Base-by-base conservation (phyloP, 2,797 vertebrate species). In the Poecilia wingei region DNA sequence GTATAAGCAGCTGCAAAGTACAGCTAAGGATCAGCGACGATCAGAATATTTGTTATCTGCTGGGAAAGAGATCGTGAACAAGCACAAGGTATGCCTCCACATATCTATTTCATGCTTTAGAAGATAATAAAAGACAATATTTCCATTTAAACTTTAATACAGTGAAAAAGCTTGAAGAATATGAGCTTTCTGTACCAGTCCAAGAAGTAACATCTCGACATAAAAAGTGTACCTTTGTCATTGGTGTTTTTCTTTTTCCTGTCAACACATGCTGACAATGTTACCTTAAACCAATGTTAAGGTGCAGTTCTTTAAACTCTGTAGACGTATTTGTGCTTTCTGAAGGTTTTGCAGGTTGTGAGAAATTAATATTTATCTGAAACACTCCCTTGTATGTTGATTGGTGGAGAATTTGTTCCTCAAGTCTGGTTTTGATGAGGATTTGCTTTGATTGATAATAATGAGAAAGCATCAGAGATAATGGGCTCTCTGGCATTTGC, bases 401-500 rank as follows among this genome's bases (percentile, higher is more conserved):
- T 79, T 25, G 7, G 39, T n/a, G 47, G 41, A 33, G n/a, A 73
- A 61, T 69, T 57, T 61, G 49, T 57, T 71, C 16, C 22, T 28
- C 9, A 69, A 31, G 76, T 59, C 73, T 73, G 13, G 72, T 49
- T 72, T 46, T 55, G 76, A 74, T 3, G 69, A 75, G 66, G 75
- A 85, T 76, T 72, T 45, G 43, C 53, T 77, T 4, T 41, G 64
- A 83, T 69, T 82, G 81, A 80, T 75, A 70, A 69, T 76, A 66
- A 81, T 76, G 71, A 61, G 46, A 76, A 61, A 75, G 57, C 75
- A 74, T 36, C 49, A 4, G 0, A 78, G 55, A 76, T 76, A 86
- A 84, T 69, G 75, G 72, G 53, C 81, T 84, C 64, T 43, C 69
- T 88, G 82, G 71, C 72, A 83, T 88, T 86, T 80, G 49, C 41